Evolutionary conservation across 2,797 vertebrate genomes (phyloP).

Genomic region (Hirundo rustica): DNA sequence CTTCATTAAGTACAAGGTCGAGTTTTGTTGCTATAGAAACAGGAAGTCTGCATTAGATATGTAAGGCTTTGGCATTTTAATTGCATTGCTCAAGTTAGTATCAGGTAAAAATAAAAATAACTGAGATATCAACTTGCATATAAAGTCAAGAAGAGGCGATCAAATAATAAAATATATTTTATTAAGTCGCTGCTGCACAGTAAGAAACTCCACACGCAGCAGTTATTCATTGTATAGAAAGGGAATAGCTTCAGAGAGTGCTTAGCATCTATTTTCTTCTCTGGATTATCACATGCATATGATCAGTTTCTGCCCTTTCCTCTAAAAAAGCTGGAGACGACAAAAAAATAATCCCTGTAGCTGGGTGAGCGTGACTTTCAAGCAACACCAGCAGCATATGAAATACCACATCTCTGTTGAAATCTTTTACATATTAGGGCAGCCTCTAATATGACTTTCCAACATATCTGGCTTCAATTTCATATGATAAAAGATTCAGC

Average conservation of each 20-base stretch:
- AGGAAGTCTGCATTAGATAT: not conserved
- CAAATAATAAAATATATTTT: not conserved
- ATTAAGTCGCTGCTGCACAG: not conserved
- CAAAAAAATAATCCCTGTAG: not conserved
- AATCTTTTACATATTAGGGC: not conserved
- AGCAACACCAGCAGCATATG: not conserved
- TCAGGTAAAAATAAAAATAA: not conserved
- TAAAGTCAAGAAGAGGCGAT: not conserved
- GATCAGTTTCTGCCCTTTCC: not conserved
- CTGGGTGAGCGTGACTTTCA: not conserved
- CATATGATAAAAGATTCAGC: not conserved
- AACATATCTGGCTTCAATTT: not conserved
- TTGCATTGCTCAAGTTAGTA: not conserved
- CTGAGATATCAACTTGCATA: not conserved
- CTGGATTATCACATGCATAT: not conserved
- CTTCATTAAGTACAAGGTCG: not conserved
- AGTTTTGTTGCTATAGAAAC: conserved; percentile 55
- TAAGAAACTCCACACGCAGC: not conserved
- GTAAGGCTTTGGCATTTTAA: not conserved
- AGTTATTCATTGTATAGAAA: not conserved
- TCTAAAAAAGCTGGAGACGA: not conserved
- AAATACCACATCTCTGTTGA: not conserved
- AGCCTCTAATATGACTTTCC: not conserved
- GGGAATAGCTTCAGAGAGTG: not conserved
- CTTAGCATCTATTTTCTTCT: not conserved